phyloP scores from a whole-genome alignment of 2,797 vertebrate species.

The Sciurus vulgaris region DNA sequence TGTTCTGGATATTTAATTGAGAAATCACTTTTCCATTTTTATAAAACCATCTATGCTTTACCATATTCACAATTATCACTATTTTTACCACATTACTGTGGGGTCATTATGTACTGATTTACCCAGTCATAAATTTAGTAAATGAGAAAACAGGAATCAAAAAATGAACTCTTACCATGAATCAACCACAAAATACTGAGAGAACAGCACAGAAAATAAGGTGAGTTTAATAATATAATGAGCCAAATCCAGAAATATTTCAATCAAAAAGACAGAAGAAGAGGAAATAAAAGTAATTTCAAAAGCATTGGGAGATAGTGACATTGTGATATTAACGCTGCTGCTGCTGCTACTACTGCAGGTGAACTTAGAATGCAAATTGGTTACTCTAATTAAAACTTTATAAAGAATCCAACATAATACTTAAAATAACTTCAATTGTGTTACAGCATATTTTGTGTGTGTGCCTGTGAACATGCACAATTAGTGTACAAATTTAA shows the following conservation, averaged over 20 bases:
- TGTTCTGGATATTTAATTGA: neutral
- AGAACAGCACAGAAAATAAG: neutral
- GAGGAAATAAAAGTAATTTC: neutral
- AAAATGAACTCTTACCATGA: neutral
- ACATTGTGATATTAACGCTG: neutral
- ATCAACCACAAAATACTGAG: neutral
- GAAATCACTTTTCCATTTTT: slow-evolving; percentile 10
- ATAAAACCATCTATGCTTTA: neutral
- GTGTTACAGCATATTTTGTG: neutral
- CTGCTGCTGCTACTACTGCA: neutral
- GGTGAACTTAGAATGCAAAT: neutral
- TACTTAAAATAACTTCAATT: neutral
- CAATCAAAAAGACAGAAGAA: neutral
- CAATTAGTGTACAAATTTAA: neutral
- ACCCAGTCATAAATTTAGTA: neutral
- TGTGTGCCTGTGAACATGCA: neutral
- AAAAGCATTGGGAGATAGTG: neutral
- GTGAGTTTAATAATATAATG: neutral
- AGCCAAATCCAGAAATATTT: neutral
- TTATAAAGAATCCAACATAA: neutral
- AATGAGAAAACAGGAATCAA: neutral
- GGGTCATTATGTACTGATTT: neutral
- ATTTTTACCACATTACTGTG: neutral
- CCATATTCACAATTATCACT: neutral
- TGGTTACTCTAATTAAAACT: neutral